Evolutionary conservation across 2,888 invertebrate species (phyloP).

Genomic region (Myopa testacea): DNA sequence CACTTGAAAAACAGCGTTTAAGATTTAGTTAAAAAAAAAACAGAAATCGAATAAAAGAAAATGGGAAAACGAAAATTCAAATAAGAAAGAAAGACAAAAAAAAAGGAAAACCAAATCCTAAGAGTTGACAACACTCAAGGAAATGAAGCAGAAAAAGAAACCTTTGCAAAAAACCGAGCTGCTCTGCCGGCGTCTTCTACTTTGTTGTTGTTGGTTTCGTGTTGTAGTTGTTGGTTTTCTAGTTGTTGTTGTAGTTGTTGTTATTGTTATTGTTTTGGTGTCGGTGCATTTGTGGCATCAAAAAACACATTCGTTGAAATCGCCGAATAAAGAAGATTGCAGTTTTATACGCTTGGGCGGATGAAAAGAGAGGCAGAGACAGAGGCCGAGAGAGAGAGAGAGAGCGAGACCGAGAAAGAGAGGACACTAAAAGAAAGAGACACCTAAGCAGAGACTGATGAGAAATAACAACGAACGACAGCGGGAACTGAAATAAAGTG

Average conservation of each 20-base stretch:
- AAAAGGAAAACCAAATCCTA: background rate
- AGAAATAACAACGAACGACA: too few species aligned
- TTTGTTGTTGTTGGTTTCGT: background rate
- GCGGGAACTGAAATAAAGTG: background rate
- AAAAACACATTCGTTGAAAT: slow-evolving; percentile 27
- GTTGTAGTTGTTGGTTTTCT: background rate
- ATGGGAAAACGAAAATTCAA: background rate
- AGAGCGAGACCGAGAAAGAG: background rate
- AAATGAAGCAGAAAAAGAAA: slow-evolving; percentile 32
- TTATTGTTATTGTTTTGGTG: background rate
- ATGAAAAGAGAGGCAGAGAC: background rate
- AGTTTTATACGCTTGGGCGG: slow-evolving; percentile 18
- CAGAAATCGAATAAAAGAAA: background rate
- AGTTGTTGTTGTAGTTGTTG: background rate
- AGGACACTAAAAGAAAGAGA: background rate
- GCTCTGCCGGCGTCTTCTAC: background rate
- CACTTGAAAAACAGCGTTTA: background rate
- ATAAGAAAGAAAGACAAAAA: background rate
- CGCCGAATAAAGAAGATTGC: slow-evolving; percentile 29
- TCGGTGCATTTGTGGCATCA: background rate
- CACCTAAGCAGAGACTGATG: background rate
- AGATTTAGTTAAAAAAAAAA: background rate
- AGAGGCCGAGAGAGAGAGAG: background rate
- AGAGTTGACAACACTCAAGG: slow-evolving; percentile 35
- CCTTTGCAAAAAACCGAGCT: background rate